Percentiles rank a stretch among this genome's conserved stretches.
phyloP scores from a whole-genome alignment of 1,140 invertebrate species.

The Steinernema khuongi region DNA sequence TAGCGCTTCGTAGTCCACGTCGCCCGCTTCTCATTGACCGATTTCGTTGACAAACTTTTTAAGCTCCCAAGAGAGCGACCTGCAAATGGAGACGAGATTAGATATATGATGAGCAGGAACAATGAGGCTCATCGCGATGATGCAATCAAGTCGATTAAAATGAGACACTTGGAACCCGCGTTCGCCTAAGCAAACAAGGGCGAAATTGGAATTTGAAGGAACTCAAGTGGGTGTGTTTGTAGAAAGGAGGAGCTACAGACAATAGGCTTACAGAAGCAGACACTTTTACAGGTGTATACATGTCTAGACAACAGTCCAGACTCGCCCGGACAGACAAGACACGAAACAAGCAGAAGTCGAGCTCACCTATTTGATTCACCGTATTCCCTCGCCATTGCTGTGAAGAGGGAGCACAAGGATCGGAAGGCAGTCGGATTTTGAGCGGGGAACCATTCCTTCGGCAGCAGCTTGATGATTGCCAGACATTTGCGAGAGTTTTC shows the following conservation, averaged over 20 bases:
- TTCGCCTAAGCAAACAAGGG: no score
- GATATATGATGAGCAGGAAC: neutral
- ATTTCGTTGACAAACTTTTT: neutral
- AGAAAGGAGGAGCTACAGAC: no score
- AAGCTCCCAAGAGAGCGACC: neutral
- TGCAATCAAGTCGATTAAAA: neutral
- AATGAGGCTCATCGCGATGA: neutral
- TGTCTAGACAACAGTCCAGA: no score
- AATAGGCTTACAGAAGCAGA: no score
- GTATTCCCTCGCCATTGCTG: neutral
- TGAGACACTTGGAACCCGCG: neutral
- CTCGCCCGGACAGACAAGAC: no score
- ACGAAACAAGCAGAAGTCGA: neutral
- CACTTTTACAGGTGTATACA: no score
- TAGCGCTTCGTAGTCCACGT: neutral
- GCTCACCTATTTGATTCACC: neutral
- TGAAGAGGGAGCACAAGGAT: neutral
- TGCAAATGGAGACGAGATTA: neutral
- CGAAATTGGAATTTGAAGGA: no score
- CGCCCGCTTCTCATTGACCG: neutral
- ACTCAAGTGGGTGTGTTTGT: no score
- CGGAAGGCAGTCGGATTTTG: neutral
- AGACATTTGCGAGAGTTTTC: conserved; percentile 13
- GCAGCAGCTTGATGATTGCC: neutral
- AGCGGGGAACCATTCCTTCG: conserved; percentile 8